Percentiles rank a stretch among this genome's conserved stretches.
These are phyloP conservation scores for Macquaria australasica DNA, from an alignment of 2,113 vertebrate species.

Conservation along the genomic window DNA sequence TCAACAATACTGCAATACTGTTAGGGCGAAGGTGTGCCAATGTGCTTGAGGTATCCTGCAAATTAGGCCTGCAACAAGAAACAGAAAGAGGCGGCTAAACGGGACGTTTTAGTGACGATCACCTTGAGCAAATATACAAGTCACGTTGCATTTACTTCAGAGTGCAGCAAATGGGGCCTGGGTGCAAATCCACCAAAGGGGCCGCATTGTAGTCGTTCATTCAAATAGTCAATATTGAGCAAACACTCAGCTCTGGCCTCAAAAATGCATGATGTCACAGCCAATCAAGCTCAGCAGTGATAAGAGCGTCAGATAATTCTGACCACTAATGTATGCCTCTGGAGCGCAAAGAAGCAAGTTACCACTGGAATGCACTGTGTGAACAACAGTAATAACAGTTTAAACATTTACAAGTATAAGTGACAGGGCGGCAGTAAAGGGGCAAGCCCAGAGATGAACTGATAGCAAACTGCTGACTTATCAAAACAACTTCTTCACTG, in stretches of 20 bases:
- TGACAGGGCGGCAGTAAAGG: constrained; percentile 46
- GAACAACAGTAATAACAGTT: constrained; percentile 51
- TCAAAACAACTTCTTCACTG: constrained; percentile 30
- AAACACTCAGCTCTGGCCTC: constrained; percentile 21
- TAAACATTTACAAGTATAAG: constrained; percentile 72
- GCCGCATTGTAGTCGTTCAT: not conserved
- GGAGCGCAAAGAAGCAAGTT: constrained; percentile 46
- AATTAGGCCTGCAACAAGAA: constrained; percentile 19
- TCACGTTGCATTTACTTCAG: not conserved
- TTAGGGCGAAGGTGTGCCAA: constrained; percentile 8
- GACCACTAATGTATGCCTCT: constrained; percentile 28
- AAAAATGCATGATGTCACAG: constrained; percentile 28
- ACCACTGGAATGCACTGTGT: constrained; percentile 24
- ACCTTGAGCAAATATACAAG: not conserved
- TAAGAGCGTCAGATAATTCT: constrained; percentile 20
- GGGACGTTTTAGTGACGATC: not conserved
- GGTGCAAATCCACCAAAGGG: not conserved
- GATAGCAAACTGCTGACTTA: constrained; percentile 45
- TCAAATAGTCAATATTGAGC: constrained; percentile 11
- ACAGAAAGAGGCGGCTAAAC: not conserved
- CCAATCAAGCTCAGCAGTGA: constrained; percentile 43
- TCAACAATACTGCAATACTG: constrained; percentile 18
- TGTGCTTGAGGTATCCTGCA: not conserved
- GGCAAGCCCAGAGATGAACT: constrained; percentile 48
- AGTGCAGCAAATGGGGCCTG: not conserved